A percentile compares a stretch with the other conserved stretches of the same genome.
Evolutionary conservation across 2,888 invertebrate genomes (phyloP).

Genomic region (Leptopilina syphax): DNA sequence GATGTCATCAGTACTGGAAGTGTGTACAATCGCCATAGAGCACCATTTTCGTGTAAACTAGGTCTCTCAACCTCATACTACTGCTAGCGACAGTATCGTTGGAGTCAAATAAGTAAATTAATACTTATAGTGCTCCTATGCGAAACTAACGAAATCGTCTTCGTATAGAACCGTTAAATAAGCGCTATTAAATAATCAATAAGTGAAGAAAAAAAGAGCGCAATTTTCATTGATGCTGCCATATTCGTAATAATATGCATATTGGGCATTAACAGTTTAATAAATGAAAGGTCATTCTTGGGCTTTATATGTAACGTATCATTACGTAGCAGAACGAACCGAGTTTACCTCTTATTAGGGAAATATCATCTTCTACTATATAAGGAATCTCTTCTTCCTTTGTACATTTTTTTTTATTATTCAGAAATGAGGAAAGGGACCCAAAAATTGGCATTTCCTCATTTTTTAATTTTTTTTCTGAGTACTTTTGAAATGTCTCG

Average conservation of each 20-base stretch:
- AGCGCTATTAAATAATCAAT: neutral
- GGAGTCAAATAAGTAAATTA: slow-evolving; percentile 71
- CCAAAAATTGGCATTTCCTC: slow-evolving; percentile 9
- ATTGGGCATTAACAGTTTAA: slow-evolving; percentile 23
- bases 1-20: slow-evolving; percentile 86
- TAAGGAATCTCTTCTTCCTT: slow-evolving; percentile 10
- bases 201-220: neutral
- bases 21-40: slow-evolving; percentile 82
- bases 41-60: slow-evolving; percentile 87
- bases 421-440: slow-evolving; percentile 13
- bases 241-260: slow-evolving; percentile 6
- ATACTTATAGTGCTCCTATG: slow-evolving; percentile 61
- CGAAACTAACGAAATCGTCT: neutral
- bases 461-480: neutral
- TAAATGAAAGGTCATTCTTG: slow-evolving; percentile 11
- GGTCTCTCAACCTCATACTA: slow-evolving; percentile 88
- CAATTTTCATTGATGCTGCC: slow-evolving; percentile 16
- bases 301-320: neutral
- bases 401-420: slow-evolving; percentile 26
- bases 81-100: slow-evolving; percentile 81
- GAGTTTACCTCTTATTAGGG: slow-evolving; percentile 30
- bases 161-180: neutral
- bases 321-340: slow-evolving; percentile 9
- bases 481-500: slow-evolving; percentile 4
- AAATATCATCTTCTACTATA: slow-evolving; percentile 12